phyloP scores from a whole-genome alignment of 2,113 vertebrate genomes.

The Condylura cristata region DNA sequence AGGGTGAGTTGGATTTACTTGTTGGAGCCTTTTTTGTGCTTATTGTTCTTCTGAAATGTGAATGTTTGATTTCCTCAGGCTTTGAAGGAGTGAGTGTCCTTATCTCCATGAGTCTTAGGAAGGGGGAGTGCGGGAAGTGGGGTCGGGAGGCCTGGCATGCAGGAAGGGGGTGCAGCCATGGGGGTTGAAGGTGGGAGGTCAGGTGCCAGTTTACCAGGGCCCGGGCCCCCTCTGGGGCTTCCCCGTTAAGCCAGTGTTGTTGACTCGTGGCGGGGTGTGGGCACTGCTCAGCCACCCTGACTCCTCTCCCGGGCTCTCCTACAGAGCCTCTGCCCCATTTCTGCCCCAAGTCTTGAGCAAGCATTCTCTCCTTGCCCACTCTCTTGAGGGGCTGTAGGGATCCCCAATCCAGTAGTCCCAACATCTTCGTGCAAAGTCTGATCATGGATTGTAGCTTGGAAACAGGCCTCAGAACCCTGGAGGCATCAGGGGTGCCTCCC shows the following conservation, averaged over 20 bases:
- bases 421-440: background rate
- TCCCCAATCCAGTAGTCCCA: background rate
- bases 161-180: rapidly evolving
- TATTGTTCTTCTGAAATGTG: background rate
- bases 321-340: background rate
- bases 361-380: background rate
- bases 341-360: background rate
- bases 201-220: background rate
- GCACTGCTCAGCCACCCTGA: background rate
- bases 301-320: background rate
- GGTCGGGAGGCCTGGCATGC: background rate
- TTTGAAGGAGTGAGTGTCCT: background rate
- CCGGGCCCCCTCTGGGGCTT: background rate
- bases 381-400: background rate
- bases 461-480: background rate
- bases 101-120: background rate
- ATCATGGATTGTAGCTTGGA: background rate
- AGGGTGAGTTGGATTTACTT: background rate
- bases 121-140: background rate
- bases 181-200: background rate
- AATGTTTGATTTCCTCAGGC: background rate
- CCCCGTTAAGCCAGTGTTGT: background rate
- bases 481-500: background rate
- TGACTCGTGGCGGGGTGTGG: background rate
- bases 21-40: background rate